phyloP scores from a whole-genome alignment of 1,140 invertebrate genomes.

The Drosophila santomea region DNA sequence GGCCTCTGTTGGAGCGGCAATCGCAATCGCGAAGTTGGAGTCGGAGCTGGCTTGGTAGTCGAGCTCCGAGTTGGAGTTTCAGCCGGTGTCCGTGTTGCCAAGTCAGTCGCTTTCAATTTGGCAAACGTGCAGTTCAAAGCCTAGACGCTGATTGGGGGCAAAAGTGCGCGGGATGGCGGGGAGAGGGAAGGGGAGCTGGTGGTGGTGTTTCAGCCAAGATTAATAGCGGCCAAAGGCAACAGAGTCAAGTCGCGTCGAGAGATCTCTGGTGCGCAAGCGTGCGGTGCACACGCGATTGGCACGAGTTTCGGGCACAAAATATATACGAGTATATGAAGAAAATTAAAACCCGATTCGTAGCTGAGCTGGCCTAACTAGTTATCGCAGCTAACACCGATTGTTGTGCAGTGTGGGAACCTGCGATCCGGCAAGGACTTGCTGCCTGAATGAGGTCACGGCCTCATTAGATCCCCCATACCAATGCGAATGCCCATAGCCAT shows the following conservation, averaged over 20 bases:
- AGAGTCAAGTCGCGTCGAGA: slow-evolving; percentile 34
- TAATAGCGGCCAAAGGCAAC: slow-evolving; percentile 66
- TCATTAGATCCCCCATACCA: slow-evolving; percentile 68
- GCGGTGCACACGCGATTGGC: slow-evolving; percentile 83
- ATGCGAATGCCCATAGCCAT: neutral
- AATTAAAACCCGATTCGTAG: slow-evolving; percentile 43
- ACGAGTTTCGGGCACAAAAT: slow-evolving; percentile 69
- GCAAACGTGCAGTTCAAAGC: slow-evolving; percentile 81
- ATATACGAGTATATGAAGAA: slow-evolving; percentile 16
- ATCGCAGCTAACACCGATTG: slow-evolving; percentile 28
- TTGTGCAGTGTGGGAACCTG: slow-evolving; percentile 61
- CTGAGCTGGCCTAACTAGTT: slow-evolving; percentile 71
- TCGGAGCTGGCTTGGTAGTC: slow-evolving; percentile 25
- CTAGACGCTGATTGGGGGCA: slow-evolving; percentile 77
- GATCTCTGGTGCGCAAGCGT: slow-evolving; percentile 64
- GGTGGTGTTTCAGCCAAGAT: slow-evolving; percentile 62
- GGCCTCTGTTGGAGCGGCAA: slow-evolving; percentile 30
- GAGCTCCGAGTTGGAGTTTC: slow-evolving; percentile 13
- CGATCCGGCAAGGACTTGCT: slow-evolving; percentile 57
- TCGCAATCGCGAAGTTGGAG: slow-evolving; percentile 34
- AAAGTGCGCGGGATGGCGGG: slow-evolving; percentile 58
- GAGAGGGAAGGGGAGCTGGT: neutral
- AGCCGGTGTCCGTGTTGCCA: slow-evolving; percentile 39
- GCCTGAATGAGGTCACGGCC: slow-evolving; percentile 72
- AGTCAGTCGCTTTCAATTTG: slow-evolving; percentile 80